Evolutionary conservation across 2,888 invertebrate species (phyloP).

Genomic region (Eugnorisma glareosa): DNA sequence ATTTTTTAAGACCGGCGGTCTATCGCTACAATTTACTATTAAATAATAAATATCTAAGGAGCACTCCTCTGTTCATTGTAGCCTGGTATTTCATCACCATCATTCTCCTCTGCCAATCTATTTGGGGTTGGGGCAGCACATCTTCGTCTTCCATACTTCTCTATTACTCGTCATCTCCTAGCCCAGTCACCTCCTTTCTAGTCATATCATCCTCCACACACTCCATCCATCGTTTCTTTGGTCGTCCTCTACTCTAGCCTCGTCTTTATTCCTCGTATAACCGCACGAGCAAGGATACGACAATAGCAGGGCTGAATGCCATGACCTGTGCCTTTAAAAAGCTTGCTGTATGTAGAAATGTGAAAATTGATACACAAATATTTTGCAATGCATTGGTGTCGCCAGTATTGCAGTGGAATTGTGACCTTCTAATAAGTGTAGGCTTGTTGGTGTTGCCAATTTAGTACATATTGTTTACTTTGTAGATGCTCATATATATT

Average conservation of each 20-base stretch:
- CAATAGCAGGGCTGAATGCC: slow-evolving; percentile 22
- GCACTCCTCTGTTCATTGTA: not conserved
- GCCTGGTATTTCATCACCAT: not conserved
- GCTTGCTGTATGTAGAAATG: slow-evolving; percentile 41
- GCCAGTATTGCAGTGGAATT: slow-evolving; percentile 19
- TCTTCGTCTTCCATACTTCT: not conserved
- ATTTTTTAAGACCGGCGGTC: not conserved
- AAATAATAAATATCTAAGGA: not conserved
- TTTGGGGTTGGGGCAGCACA: not conserved
- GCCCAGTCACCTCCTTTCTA: not conserved
- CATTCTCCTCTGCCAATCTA: not conserved
- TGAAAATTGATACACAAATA: slow-evolving; percentile 31
- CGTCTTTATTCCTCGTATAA: not conserved
- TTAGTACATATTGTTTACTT: slow-evolving; percentile 12
- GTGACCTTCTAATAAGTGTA: slow-evolving; percentile 36
- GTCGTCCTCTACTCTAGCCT: not conserved
- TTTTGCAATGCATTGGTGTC: slow-evolving; percentile 44
- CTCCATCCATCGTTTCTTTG: not conserved
- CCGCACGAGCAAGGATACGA: not conserved
- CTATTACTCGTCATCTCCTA: not conserved
- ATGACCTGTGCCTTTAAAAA: slow-evolving; percentile 43
- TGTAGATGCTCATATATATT: slow-evolving; percentile 1
- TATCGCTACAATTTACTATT: not conserved
- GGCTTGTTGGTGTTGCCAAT: slow-evolving; percentile 23
- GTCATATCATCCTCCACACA: not conserved